phyloP scores from a whole-genome alignment of 1,140 invertebrate genomes.

The Platyscapa corneri region DNA sequence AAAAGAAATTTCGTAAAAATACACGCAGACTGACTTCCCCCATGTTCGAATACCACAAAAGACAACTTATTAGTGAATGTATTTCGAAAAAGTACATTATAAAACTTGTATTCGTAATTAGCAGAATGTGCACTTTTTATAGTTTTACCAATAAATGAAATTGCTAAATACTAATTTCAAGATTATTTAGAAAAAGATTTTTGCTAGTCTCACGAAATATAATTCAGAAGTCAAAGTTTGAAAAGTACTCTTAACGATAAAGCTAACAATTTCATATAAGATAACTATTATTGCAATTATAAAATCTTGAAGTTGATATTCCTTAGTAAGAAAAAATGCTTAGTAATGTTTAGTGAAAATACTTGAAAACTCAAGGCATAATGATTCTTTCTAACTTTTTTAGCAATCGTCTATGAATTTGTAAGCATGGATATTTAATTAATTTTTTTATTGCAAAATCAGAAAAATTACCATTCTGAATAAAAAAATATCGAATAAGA shows the following conservation, averaged over 20 bases:
- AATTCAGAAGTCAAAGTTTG: not conserved
- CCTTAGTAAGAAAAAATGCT: too few relatives aligned
- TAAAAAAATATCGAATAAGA: too few relatives aligned
- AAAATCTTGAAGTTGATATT: not conserved
- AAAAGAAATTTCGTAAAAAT: constrained; percentile 16
- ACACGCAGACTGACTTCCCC: not conserved
- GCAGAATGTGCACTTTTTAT: not conserved
- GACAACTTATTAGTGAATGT: not conserved
- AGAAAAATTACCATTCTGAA: too few relatives aligned
- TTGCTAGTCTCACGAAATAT: not conserved
- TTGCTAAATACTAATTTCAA: not conserved
- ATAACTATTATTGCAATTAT: not conserved
- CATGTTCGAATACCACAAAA: not conserved
- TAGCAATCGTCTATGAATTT: too few relatives aligned
- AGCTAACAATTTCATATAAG: not conserved
- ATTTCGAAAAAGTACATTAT: not conserved
- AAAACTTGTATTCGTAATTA: not conserved
- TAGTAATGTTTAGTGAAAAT: too few relatives aligned
- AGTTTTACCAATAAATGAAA: not conserved
- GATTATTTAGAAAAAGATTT: too few relatives aligned
- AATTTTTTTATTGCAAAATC: too few relatives aligned
- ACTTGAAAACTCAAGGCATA: too few relatives aligned
- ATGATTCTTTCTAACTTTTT: too few relatives aligned
- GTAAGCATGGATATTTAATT: too few relatives aligned
- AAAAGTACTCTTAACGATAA: constrained; percentile 1